A percentile compares a stretch with the other conserved stretches of the same genome.
These are phyloP conservation scores for Molossus molossus DNA, from an alignment of 2,797 vertebrate species.

Conservation along the genomic window DNA sequence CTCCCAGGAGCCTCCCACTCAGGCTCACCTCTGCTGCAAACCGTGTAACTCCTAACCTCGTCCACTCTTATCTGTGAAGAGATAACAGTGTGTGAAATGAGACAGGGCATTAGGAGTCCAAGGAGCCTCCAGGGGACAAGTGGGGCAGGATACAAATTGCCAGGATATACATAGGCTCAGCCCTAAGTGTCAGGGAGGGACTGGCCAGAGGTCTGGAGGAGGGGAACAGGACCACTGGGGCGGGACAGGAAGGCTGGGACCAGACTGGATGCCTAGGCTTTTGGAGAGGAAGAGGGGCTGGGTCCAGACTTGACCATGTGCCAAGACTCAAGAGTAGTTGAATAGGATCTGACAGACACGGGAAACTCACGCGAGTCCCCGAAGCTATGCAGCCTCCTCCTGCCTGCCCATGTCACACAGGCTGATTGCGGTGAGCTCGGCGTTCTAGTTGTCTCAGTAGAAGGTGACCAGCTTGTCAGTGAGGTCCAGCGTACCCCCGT, in stretches of 20 bases:
- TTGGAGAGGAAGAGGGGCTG: not conserved
- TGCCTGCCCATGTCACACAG: not conserved
- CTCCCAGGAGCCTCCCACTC: not conserved
- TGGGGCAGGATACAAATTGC: not conserved
- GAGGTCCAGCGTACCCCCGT: slow-evolving; percentile 26
- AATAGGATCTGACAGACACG: fast-evolving
- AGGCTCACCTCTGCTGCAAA: not conserved
- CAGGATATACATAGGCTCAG: not conserved
- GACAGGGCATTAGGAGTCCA: not conserved
- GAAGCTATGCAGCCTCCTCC: not conserved
- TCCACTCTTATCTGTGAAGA: slow-evolving; percentile 24
- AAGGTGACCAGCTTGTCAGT: not conserved
- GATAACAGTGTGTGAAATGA: not conserved
- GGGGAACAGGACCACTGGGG: not conserved
- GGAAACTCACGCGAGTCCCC: fast-evolving
- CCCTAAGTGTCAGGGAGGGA: not conserved
- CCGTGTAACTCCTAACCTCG: not conserved
- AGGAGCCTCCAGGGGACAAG: not conserved
- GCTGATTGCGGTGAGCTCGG: fast-evolving
- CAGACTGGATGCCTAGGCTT: not conserved
- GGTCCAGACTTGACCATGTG: not conserved
- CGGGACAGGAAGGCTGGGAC: not conserved
- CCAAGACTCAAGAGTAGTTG: not conserved
- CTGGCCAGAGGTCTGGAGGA: not conserved
- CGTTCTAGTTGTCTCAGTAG: fast-evolving